A percentile compares a stretch with the other conserved stretches of the same genome.
These are phyloP conservation scores for Sycophila texana DNA, from an alignment of 2,888 invertebrate species.

Conservation along the genomic window DNA sequence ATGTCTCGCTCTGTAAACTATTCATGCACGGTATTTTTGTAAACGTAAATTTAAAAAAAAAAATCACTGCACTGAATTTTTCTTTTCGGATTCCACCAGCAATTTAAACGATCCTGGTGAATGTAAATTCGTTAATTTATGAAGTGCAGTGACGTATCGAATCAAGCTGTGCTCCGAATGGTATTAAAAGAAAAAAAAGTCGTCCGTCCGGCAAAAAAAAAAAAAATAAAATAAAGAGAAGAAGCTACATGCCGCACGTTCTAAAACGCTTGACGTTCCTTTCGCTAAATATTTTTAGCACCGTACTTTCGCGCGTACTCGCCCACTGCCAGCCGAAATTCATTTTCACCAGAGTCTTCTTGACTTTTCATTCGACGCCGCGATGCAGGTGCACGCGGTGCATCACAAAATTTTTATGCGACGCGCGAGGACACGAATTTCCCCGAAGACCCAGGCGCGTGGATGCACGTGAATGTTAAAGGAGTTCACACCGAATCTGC, in stretches of 20 bases:
- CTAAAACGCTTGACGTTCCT: slow-evolving; percentile 35
- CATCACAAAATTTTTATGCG: not conserved
- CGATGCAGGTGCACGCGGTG: not conserved
- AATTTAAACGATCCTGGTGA: too few species aligned
- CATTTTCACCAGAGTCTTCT: slow-evolving; percentile 25
- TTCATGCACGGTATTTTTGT: too few species aligned
- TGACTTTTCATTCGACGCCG: slow-evolving; percentile 33
- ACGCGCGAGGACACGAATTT: not conserved
- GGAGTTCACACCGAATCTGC: too few species aligned
- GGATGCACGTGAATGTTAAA: too few species aligned
- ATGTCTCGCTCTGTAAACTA: not conserved
- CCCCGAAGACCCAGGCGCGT: too few species aligned
- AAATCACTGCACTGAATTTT: not conserved
- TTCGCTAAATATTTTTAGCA: slow-evolving; percentile 2
- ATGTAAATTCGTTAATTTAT: too few species aligned
- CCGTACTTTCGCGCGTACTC: slow-evolving; percentile 31
- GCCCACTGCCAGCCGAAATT: slow-evolving; percentile 30
- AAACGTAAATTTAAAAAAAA: not conserved
- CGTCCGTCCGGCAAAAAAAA: slow-evolving; percentile 2
- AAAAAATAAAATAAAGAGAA: slow-evolving; percentile 1
- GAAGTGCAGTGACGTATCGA: too few species aligned
- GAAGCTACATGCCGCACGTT: slow-evolving; percentile 17
- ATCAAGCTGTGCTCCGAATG: too few species aligned
- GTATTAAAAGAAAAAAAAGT: not conserved
- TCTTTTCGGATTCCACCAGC: too few species aligned